These are phyloP conservation scores for Sisyra terminalis DNA, from an alignment of 2,888 invertebrate species.

Conservation along the genomic window DNA sequence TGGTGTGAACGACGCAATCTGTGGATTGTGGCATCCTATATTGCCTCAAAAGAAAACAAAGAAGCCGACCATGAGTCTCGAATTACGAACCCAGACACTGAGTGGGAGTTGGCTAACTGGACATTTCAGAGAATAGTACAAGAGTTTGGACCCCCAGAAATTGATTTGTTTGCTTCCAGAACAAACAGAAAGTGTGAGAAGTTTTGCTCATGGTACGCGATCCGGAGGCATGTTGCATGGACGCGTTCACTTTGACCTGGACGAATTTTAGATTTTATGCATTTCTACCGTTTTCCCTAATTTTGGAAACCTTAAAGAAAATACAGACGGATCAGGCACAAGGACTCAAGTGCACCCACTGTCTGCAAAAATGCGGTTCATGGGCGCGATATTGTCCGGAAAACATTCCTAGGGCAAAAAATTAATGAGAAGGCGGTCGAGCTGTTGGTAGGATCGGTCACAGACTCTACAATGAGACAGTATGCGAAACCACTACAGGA, in stretches of 20 bases:
- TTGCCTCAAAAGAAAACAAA: slow-evolving; percentile 12
- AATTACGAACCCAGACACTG: slow-evolving; percentile 3
- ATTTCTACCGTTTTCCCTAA: slow-evolving; percentile 14
- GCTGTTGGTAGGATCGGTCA: too few relatives aligned
- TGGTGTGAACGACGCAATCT: slow-evolving; percentile 14
- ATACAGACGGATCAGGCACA: slow-evolving; percentile 10
- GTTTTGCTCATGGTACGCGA: slow-evolving; percentile 13
- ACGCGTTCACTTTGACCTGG: slow-evolving; percentile 14
- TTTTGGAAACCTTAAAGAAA: slow-evolving; percentile 11
- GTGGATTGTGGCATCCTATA: too few relatives aligned
- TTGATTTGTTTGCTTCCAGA: slow-evolving; percentile 14
- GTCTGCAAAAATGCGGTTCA: too few relatives aligned
- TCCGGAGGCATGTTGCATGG: slow-evolving; percentile 10
- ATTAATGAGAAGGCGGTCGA: too few relatives aligned
- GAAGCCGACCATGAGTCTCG: slow-evolving; percentile 13
- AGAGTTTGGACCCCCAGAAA: slow-evolving; percentile 8
- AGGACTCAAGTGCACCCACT: too few relatives aligned
- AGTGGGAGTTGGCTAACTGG: slow-evolving; percentile 14
- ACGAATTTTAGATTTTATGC: slow-evolving; percentile 12
- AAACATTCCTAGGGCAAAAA: too few relatives aligned
- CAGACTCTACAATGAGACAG: too few relatives aligned
- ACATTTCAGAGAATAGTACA: slow-evolving; percentile 8
- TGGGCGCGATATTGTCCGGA: too few relatives aligned
- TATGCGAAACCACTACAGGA: too few relatives aligned
- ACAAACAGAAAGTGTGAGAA: slow-evolving; percentile 14